phyloP scores from a whole-genome alignment of 64 coral and sea anemone species.

The Pocillopora verrucosa region DNA sequence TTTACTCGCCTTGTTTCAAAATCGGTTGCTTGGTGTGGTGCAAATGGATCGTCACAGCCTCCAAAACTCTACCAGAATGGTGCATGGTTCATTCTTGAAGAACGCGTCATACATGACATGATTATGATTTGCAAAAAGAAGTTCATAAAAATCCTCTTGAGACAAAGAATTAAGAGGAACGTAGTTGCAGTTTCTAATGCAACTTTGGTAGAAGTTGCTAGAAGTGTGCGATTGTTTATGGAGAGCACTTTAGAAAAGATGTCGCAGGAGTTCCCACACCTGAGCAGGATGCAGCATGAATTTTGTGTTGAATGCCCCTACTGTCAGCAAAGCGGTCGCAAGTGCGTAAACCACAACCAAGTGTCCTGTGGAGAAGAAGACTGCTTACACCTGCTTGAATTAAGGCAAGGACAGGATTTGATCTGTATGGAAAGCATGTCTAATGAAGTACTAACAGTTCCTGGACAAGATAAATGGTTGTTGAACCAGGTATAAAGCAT shows the following conservation, averaged over 20 bases:
- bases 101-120: not conserved
- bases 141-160: not conserved
- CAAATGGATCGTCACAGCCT: not conserved
- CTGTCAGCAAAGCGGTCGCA: not conserved
- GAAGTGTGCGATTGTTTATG: not conserved
- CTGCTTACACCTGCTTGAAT: too few relatives aligned
- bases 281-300: not conserved
- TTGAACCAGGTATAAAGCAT: too few relatives aligned
- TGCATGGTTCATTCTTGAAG: not conserved
- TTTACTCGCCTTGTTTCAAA: conserved; percentile 13
- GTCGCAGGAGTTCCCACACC: not conserved
- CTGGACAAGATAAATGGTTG: too few relatives aligned
- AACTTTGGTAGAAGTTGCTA: not conserved
- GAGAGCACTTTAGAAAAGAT: not conserved
- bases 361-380: too few relatives aligned
- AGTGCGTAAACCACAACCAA: too few relatives aligned
- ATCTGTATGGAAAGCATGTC: too few relatives aligned
- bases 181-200: not conserved
- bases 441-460: too few relatives aligned
- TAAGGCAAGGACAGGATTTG: too few relatives aligned
- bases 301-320: not conserved
- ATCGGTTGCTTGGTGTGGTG: conserved; percentile 7
- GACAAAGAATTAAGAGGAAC: not conserved
- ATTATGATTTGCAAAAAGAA: not conserved
- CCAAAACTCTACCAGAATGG: not conserved